A percentile compares a stretch with the other conserved stretches of the same genome.
Conservation (phyloP, 2,797 vertebrate species). For the Pantherophis vulpinus region DNA sequence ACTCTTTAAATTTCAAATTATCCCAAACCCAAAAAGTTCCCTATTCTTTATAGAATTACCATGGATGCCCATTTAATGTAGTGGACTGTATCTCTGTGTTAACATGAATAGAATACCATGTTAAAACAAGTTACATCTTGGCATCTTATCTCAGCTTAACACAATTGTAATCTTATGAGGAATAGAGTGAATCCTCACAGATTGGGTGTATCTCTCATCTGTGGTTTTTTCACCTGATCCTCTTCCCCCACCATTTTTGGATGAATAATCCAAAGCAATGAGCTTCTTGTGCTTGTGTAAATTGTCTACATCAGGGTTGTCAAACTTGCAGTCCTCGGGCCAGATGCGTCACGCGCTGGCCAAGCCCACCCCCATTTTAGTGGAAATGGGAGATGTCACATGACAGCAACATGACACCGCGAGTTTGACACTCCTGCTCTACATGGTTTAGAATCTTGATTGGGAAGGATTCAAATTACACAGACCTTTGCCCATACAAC, state of each 20-base stretch:
- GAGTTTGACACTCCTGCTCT: too few species aligned
- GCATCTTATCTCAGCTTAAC: neutral
- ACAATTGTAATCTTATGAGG: neutral
- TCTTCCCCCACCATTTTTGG: neutral
- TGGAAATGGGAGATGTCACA: too few species aligned
- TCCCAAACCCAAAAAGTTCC: neutral
- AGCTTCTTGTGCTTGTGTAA: neutral
- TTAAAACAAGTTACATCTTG: neutral
- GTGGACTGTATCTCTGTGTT: neutral
- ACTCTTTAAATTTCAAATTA: neutral
- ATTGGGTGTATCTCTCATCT: neutral
- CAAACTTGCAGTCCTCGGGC: too few species aligned
- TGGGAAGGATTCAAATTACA: neutral
- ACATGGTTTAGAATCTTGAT: neutral
- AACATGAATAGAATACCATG: neutral
- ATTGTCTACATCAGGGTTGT: neutral
- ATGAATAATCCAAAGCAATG: neutral
- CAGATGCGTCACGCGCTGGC: too few species aligned
- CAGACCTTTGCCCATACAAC: neutral
- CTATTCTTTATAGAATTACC: neutral
- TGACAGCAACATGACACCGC: too few species aligned
- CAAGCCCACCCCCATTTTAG: too few species aligned
- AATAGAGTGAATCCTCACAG: neutral
- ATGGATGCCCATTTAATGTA: neutral
- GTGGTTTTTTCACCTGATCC: neutral